Evolutionary conservation across 1,140 invertebrate species (phyloP).

Genomic region (Zaprionus lachaisei): DNA sequence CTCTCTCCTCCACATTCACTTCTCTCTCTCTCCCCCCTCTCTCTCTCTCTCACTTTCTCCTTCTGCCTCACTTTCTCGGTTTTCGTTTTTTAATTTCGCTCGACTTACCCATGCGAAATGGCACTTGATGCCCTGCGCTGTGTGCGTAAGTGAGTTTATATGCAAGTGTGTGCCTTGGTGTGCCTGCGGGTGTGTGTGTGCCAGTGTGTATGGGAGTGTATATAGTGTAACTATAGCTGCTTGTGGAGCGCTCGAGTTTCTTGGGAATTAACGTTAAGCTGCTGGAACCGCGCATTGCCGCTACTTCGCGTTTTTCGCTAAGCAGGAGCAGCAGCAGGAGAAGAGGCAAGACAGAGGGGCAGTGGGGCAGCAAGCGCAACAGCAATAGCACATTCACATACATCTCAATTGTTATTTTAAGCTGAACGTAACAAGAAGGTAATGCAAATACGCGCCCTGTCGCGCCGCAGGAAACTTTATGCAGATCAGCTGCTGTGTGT

Average conservation of each 20-base stretch:
- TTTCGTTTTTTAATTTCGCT: constrained; percentile 66
- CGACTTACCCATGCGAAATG: constrained; percentile 77
- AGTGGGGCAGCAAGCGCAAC: background rate
- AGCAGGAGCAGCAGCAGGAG: background rate
- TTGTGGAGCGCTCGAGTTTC: constrained; percentile 57
- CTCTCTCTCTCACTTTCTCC: constrained; percentile 8
- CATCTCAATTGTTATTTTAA: constrained; percentile 64
- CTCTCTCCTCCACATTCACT: background rate
- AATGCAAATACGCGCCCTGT: constrained; percentile 49
- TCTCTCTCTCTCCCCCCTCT: background rate
- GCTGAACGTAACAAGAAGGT: constrained; percentile 65
- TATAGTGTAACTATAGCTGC: constrained; percentile 28
- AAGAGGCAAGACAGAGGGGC: background rate
- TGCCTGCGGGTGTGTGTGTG: constrained; percentile 16
- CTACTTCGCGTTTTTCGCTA: constrained; percentile 26
- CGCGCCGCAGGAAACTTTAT: constrained; percentile 13
- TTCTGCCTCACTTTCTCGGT: background rate
- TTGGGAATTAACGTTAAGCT: constrained; percentile 78
- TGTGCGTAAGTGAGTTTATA: constrained; percentile 21
- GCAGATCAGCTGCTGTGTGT: background rate
- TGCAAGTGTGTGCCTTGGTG: constrained; percentile 18
- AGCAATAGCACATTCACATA: constrained; percentile 29
- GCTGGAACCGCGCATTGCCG: constrained; percentile 41
- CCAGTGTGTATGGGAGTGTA: constrained; percentile 27
- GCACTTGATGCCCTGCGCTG: constrained; percentile 71